These are phyloP conservation scores for Balaeniceps rex DNA, from an alignment of 2,113 vertebrate species.

Conservation along the genomic window DNA sequence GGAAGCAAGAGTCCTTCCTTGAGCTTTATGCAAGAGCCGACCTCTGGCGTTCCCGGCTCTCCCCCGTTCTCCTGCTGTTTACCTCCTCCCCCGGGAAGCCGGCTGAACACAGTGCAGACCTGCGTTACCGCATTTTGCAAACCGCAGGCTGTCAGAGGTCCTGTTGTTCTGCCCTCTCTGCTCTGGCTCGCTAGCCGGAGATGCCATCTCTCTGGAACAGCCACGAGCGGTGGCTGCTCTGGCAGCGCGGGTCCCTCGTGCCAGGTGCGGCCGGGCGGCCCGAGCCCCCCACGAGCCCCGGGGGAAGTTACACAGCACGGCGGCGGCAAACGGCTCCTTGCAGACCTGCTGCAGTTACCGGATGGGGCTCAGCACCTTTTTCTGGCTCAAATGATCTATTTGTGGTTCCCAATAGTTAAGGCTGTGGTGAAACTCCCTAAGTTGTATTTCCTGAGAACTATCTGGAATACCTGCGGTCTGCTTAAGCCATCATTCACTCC, in stretches of 20 bases:
- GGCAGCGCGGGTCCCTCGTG: rapidly evolving
- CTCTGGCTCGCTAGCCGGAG: background rate
- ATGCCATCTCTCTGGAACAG: rapidly evolving
- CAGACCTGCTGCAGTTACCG: background rate
- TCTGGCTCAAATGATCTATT: background rate
- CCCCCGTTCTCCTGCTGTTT: background rate
- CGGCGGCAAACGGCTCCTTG: background rate
- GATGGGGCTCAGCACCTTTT: background rate
- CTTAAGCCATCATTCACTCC: background rate
- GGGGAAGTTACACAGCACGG: background rate
- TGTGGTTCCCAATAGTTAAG: background rate
- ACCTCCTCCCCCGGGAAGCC: background rate
- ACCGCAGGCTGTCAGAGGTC: background rate
- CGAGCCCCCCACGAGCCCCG: rapidly evolving
- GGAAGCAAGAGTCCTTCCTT: background rate
- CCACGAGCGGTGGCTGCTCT: rapidly evolving
- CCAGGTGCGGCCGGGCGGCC: rapidly evolving
- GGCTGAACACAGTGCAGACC: background rate
- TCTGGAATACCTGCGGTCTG: background rate
- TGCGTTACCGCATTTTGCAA: background rate
- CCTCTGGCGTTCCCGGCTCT: background rate
- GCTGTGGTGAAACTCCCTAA: background rate
- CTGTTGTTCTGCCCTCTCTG: background rate
- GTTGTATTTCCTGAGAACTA: background rate
- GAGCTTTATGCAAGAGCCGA: background rate